Evolutionary conservation across 2,797 vertebrate species (phyloP), one percentile per base, ranked within the genome.

Genomic region (Otus scops): DNA sequence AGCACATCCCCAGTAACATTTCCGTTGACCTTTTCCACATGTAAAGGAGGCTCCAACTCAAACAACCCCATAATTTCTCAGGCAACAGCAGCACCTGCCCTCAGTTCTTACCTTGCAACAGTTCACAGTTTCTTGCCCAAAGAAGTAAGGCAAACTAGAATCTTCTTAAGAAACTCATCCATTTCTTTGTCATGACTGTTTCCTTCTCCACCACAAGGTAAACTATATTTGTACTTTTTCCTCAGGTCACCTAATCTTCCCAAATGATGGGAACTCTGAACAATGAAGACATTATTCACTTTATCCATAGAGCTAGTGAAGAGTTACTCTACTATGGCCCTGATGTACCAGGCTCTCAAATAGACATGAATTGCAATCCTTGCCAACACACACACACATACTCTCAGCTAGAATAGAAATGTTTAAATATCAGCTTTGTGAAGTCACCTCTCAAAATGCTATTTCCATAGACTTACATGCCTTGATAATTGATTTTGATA

Each of bases 21-120:
- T 96, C 95, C 81, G 32, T 39, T 96, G 93, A 96, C 91, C 83
- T 97, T 96, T 96, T 81, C 65, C 77, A 89, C 83, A 67, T 0
- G 59, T 86, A 75, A 79, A 73, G 26, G 28, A 91, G 74, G 28
- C 19, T 94, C 51, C 63, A 91, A 70, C 39, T 28, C 54, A 85
- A 82, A 63, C 0, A 36, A 69, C 28, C 43, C 34, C 17, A 20
- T 87, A 7, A 73, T 56, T 85, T 73, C 74, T 43, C 67, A 74
- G 68, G 51, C 51, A 95, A 76, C 22, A 69, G 30, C n/a, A 70
- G 7, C 53, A 76, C 41, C 27, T 32, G 24, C 73, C 60, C 43
- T 60, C 68, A 64, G 23, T 39, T 30, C 38, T 71, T 26, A 65
- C 28, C 41, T 24, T 69, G 48, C 32, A 57, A 69, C 34, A 68